Evolutionary conservation across 1,140 invertebrate species (phyloP).

Genomic region (Ooceraea biroi): DNA sequence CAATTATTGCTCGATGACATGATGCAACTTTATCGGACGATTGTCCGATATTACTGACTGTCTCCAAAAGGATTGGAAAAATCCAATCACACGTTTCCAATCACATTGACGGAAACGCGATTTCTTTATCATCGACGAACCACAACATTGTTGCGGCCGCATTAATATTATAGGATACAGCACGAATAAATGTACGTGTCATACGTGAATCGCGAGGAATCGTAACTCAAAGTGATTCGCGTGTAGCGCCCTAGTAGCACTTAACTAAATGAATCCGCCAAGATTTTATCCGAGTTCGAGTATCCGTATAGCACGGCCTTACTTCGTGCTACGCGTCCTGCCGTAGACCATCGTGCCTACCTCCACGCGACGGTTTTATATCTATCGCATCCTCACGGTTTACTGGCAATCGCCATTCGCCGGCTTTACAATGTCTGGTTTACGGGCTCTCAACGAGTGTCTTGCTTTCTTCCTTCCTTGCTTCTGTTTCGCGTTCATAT

Average conservation of each 20-base stretch:
- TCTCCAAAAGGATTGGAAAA: too few relatives aligned
- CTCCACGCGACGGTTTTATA: conserved; percentile 63
- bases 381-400: conserved; percentile 64
- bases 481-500: conserved; percentile 68
- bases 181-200: neutral
- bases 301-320: conserved; percentile 41
- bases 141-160: neutral
- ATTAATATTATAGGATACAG: neutral
- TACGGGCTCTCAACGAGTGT: conserved; percentile 69
- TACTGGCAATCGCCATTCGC: conserved; percentile 77
- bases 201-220: neutral
- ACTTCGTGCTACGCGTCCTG: neutral
- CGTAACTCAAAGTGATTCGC: neutral
- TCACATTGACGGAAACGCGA: too few relatives aligned
- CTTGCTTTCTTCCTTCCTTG: conserved; percentile 6
- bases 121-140: too few relatives aligned
- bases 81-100: too few relatives aligned
- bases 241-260: conserved; percentile 50
- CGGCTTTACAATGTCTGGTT: conserved; percentile 81
- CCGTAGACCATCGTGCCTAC: conserved; percentile 13
- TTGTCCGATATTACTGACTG: too few relatives aligned
- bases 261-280: conserved; percentile 69
- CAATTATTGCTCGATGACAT: neutral
- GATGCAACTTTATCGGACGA: too few relatives aligned
- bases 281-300: conserved; percentile 63